phyloP scores from a whole-genome alignment of 2,888 invertebrate species.

The Drosophila pegasa region DNA sequence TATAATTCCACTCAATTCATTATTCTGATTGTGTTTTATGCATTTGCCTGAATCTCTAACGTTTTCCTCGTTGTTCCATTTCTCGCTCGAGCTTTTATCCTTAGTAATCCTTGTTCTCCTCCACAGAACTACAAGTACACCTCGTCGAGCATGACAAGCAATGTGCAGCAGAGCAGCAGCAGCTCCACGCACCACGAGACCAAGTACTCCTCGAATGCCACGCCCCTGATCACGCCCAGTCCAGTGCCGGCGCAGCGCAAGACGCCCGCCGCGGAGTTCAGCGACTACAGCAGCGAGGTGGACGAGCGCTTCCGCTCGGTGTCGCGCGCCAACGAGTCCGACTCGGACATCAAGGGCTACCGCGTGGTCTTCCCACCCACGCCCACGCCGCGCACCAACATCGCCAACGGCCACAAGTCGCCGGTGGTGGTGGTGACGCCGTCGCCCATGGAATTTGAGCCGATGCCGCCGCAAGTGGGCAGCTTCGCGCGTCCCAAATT shows the following conservation, averaged over 20 bases:
- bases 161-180: constrained; percentile 84
- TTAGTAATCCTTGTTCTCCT: not conserved
- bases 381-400: constrained; percentile 85
- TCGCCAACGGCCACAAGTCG: constrained; percentile 85
- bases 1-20: not conserved
- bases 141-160: constrained; percentile 85
- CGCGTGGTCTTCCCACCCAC: constrained; percentile 87
- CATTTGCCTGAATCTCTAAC: constrained; percentile 30
- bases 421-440: constrained; percentile 85
- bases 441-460: constrained; percentile 87
- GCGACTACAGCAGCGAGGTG: constrained; percentile 90
- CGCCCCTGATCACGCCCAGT: constrained; percentile 85
- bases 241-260: constrained; percentile 86
- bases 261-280: constrained; percentile 86
- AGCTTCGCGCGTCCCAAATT: constrained; percentile 86
- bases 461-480: constrained; percentile 85
- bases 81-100: not conserved
- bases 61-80: constrained; percentile 14
- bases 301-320: constrained; percentile 88
- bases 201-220: constrained; percentile 70
- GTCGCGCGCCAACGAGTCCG: constrained; percentile 87
- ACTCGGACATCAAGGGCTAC: constrained; percentile 86
- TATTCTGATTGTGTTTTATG: not conserved
- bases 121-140: constrained; percentile 86
- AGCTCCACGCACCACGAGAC: constrained; percentile 66